These are phyloP conservation scores for Sweltsa coloradensis DNA, from an alignment of 1,140 invertebrate species.

Conservation along the genomic window DNA sequence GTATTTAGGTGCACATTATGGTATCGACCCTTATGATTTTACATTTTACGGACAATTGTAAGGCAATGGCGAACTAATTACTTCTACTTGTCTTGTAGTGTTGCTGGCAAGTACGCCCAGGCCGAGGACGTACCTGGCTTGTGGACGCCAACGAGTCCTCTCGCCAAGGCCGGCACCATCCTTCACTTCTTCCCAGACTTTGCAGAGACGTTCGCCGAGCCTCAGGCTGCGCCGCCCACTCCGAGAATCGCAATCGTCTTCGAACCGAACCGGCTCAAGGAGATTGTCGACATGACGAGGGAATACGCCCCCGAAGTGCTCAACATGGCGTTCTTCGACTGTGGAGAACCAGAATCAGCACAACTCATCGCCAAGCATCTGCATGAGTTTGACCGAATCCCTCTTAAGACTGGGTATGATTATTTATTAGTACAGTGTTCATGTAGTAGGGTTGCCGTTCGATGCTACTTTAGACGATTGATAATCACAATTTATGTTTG, in stretches of 20 bases:
- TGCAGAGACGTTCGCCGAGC: slow-evolving; percentile 6
- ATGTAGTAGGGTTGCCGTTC: too few relatives aligned
- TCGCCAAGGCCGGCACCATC: slow-evolving; percentile 17
- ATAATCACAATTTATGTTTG: neutral
- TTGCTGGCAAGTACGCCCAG: neutral
- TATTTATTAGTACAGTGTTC: neutral
- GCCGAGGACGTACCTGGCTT: slow-evolving; percentile 9
- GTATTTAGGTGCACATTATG: too few relatives aligned
- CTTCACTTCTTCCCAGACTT: slow-evolving; percentile 17
- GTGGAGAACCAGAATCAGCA: slow-evolving; percentile 17
- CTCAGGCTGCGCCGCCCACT: slow-evolving; percentile 6
- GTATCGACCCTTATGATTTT: too few relatives aligned
- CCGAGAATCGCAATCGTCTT: slow-evolving; percentile 18
- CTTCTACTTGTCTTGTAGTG: too few relatives aligned
- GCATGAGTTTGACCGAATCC: slow-evolving; percentile 16
- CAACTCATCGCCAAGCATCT: slow-evolving; percentile 14
- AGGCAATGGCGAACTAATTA: too few relatives aligned
- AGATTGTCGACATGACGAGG: slow-evolving; percentile 16
- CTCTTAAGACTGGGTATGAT: slow-evolving; percentile 16
- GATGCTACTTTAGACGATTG: too few relatives aligned
- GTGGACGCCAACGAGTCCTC: slow-evolving; percentile 18
- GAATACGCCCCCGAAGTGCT: slow-evolving; percentile 19
- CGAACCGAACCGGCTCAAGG: slow-evolving; percentile 17
- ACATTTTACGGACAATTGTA: too few relatives aligned
- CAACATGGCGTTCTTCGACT: slow-evolving; percentile 19